Conservation (phyloP, 2,113 vertebrate genomes). For the Oryzias melastigma region DNA sequence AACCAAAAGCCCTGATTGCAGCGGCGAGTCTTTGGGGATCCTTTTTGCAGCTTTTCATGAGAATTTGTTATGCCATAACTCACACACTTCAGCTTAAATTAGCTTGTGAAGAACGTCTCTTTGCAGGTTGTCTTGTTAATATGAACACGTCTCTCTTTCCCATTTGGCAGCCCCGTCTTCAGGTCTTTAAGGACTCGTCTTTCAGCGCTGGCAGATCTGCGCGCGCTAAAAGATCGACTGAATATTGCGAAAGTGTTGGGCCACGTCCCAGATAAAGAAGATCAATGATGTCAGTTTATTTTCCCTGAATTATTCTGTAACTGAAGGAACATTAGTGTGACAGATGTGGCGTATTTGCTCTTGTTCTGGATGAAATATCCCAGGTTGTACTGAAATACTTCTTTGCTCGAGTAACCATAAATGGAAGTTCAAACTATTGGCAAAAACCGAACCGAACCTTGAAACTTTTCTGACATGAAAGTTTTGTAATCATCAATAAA, state of each 20-base stretch:
- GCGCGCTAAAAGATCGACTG: slow-evolving; percentile 40
- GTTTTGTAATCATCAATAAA: too few relatives aligned
- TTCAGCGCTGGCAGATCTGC: slow-evolving; percentile 47
- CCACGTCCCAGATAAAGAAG: slow-evolving; percentile 60
- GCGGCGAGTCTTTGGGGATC: too few relatives aligned
- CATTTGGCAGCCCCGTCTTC: slow-evolving; percentile 42
- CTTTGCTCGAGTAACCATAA: slow-evolving; percentile 4
- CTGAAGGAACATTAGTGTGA: slow-evolving; percentile 37
- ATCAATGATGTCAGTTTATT: slow-evolving; percentile 45
- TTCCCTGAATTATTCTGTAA: slow-evolving; percentile 20
- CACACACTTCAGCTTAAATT: slow-evolving; percentile 60
- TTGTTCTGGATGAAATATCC: slow-evolving; percentile 22
- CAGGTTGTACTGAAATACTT: too few relatives aligned
- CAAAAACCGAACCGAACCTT: neutral
- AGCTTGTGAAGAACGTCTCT: slow-evolving; percentile 62
- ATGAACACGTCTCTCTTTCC: slow-evolving; percentile 35
- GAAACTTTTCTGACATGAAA: too few relatives aligned
- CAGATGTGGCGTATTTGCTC: slow-evolving; percentile 24
- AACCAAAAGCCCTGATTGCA: too few relatives aligned
- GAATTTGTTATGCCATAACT: slow-evolving; percentile 39
- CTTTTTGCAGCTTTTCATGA: slow-evolving; percentile 39
- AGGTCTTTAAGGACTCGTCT: slow-evolving; percentile 43
- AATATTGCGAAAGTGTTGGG: slow-evolving; percentile 49
- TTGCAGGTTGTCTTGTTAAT: slow-evolving; percentile 64
- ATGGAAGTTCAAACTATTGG: neutral